Evolutionary conservation across 1,140 invertebrate species (phyloP).

Genomic region (Cephus cinctus): DNA sequence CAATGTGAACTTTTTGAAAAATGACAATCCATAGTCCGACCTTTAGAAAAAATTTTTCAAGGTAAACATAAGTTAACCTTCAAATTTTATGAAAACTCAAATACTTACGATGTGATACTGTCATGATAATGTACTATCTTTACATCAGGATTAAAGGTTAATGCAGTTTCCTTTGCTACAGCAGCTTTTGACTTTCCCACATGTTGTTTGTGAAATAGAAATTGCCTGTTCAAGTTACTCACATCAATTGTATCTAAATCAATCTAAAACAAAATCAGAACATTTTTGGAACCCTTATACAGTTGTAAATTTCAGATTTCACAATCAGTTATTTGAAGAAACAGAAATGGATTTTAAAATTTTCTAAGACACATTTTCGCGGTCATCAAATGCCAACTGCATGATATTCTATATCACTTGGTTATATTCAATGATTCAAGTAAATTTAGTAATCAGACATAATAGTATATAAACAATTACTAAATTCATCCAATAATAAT

Average conservation of each 20-base stretch:
- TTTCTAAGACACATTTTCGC: too few species aligned
- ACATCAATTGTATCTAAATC: conserved; percentile 99
- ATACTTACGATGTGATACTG: conserved; percentile 84
- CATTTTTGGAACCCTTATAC: conserved; percentile 2
- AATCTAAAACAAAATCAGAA: conserved; percentile 67
- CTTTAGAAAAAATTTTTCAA: conserved; percentile 60
- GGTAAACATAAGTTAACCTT: neutral
- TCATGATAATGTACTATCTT: conserved; percentile 90
- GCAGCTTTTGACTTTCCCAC: conserved; percentile 94
- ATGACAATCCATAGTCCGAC: conserved; percentile 85
- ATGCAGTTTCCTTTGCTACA: conserved; percentile 85
- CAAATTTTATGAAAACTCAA: too few species aligned
- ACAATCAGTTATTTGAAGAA: neutral
- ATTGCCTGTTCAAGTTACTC: conserved; percentile 98
- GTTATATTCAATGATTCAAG: conserved; percentile 1
- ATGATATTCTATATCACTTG: neutral
- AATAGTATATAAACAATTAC: too few species aligned
- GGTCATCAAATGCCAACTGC: too few species aligned
- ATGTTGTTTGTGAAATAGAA: conserved; percentile 96
- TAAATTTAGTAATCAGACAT: conserved; percentile 25
- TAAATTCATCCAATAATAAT: too few species aligned
- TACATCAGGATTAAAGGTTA: conserved; percentile 85
- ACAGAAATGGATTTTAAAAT: neutral
- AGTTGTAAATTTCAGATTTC: neutral
- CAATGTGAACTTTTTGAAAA: conserved; percentile 89